Percentiles rank a stretch among this genome's conserved stretches.
These are phyloP conservation scores for Lithophane semibrunnea DNA, from an alignment of 2,888 invertebrate species.

Conservation along the genomic window DNA sequence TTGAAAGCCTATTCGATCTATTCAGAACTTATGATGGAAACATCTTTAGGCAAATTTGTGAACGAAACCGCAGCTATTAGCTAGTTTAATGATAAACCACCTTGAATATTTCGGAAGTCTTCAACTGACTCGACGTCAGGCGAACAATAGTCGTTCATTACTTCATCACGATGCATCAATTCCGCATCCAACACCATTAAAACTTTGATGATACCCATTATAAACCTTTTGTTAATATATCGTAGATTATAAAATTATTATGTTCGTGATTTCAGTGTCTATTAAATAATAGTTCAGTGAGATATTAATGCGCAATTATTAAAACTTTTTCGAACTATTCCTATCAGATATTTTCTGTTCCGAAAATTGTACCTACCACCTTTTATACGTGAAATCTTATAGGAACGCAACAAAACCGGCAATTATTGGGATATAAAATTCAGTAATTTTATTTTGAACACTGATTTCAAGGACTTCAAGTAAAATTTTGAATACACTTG, in stretches of 20 bases:
- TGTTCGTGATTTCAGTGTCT: conserved; percentile 51
- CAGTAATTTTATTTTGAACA: background rate
- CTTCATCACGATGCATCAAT: conserved; percentile 85
- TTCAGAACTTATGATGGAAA: background rate
- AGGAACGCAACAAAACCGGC: conserved; percentile 6
- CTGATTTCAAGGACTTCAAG: background rate
- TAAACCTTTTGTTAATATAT: conserved; percentile 54
- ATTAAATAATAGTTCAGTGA: conserved; percentile 22
- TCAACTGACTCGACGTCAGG: conserved; percentile 79
- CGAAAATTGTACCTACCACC: background rate
- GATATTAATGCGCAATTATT: background rate
- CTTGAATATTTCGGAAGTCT: conserved; percentile 88
- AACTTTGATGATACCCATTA: conserved; percentile 76
- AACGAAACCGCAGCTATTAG: conserved; percentile 36
- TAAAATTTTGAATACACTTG: background rate
- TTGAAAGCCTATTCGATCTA: background rate
- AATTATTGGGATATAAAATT: background rate
- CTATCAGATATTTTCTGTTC: conserved; percentile 5
- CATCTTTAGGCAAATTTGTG: conserved; percentile 13
- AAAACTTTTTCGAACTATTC: background rate
- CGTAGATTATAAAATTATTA: conserved; percentile 40
- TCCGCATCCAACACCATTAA: conserved; percentile 85
- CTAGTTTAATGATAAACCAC: conserved; percentile 72
- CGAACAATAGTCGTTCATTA: conserved; percentile 82
- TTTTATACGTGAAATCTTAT: background rate